Evolutionary conservation across 1,140 invertebrate genomes (phyloP).

Genomic region (Babylonia areolata): DNA sequence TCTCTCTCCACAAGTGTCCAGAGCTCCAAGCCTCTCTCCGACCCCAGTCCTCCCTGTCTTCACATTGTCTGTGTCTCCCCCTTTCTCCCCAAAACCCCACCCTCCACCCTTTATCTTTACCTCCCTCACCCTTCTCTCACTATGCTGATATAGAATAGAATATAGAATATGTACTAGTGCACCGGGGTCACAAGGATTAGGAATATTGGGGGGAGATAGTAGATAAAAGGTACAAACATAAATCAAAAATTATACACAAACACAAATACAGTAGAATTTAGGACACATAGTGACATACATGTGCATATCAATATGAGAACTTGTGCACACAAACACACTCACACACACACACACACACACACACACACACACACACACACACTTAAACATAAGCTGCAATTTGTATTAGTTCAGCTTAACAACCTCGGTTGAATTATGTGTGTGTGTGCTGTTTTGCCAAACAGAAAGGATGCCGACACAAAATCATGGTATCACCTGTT

Average conservation of each 20-base stretch:
- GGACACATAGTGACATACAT: no score
- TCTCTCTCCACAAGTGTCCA: neutral
- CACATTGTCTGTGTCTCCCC: neutral
- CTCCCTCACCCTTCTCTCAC: neutral
- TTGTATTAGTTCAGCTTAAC: neutral
- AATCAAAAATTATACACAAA: no score
- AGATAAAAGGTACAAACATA: no score
- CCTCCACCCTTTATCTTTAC: neutral
- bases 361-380: constrained; percentile 2
- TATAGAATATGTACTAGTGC: no score
- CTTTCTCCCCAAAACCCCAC: neutral
- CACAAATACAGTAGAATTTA: no score
- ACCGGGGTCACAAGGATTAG: no score
- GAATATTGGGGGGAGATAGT: no score
- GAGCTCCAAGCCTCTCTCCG: neutral
- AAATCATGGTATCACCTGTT: neutral
- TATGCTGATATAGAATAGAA: no score
- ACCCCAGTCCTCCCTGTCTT: neutral
- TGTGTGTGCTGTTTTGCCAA: neutral
- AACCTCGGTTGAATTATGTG: neutral
- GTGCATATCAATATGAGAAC: no score
- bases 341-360: no score
- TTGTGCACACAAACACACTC: no score
- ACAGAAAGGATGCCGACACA: neutral
- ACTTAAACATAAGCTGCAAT: neutral